Evolutionary conservation across 2,797 vertebrate species (phyloP).

Genomic region (Myotis pilosus): DNA sequence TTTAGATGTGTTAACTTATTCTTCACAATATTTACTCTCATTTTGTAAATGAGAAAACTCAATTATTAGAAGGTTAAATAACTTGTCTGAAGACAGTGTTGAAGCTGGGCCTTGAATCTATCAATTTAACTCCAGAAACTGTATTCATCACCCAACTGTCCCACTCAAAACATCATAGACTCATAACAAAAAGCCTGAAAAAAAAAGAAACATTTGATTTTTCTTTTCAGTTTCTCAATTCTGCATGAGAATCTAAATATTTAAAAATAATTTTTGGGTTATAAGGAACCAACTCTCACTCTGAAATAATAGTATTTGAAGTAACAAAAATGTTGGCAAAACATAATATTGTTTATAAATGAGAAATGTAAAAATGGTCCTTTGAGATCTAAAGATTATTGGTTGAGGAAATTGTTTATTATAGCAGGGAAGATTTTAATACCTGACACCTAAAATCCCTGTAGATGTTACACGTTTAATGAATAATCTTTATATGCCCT

Average conservation of each 20-base stretch:
- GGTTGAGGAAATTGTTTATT: background rate
- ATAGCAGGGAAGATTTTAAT: background rate
- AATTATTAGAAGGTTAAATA: background rate
- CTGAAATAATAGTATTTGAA: background rate
- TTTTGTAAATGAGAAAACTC: slow-evolving; percentile 9
- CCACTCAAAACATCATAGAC: background rate
- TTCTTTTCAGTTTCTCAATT: background rate
- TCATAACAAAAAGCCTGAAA: background rate
- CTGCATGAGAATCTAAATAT: background rate
- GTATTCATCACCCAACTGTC: background rate
- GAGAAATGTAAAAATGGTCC: background rate
- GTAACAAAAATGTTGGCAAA: background rate
- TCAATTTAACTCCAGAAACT: background rate
- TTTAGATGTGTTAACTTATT: background rate
- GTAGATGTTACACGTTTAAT: background rate
- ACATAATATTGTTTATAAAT: background rate
- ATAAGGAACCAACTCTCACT: background rate
- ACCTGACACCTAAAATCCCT: background rate
- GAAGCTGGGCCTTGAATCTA: background rate
- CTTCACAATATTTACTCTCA: background rate
- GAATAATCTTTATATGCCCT: background rate
- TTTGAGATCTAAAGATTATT: background rate
- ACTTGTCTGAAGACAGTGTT: background rate
- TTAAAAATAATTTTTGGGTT: slow-evolving; percentile 27
- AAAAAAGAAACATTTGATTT: background rate